These are phyloP conservation scores for Dichetophora obliterata DNA, from an alignment of 2,888 invertebrate genomes.

Conservation along the genomic window DNA sequence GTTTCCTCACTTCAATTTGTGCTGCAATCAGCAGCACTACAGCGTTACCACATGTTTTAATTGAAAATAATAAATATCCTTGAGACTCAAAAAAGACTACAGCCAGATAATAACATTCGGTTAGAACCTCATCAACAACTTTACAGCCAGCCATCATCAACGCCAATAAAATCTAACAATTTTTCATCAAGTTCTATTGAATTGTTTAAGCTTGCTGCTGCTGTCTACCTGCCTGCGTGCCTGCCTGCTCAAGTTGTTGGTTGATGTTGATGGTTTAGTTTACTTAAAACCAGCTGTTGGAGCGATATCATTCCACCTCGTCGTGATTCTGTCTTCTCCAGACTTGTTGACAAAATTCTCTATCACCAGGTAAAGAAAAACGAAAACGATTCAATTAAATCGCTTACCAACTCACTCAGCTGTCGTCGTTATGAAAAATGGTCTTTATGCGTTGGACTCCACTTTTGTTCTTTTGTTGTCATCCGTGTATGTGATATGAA, in stretches of 20 bases:
- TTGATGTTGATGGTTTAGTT: constrained; percentile 14
- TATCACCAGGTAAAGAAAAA: neutral
- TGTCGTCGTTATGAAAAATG: neutral
- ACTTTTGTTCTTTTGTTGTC: neutral
- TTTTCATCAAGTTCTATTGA: too few species aligned
- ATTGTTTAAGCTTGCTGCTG: too few species aligned
- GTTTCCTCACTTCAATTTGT: neutral
- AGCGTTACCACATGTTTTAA: neutral
- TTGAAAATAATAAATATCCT: constrained; percentile 8
- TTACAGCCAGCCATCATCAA: neutral
- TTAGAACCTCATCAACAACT: neutral
- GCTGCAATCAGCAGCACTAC: neutral
- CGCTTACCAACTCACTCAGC: neutral
- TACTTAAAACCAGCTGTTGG: neutral
- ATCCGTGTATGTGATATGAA: neutral
- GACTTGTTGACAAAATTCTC: constrained; percentile 21
- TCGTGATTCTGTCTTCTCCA: neutral
- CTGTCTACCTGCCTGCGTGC: too few species aligned
- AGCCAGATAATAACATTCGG: constrained; percentile 1
- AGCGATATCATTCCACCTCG: neutral
- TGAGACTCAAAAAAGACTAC: neutral
- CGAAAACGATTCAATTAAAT: constrained; percentile 16
- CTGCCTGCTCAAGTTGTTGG: too few species aligned
- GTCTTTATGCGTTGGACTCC: neutral
- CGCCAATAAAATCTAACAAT: too few species aligned